Base-by-base conservation (phyloP, 1,140 invertebrate species). In the Lepidurus packardi region DNA sequence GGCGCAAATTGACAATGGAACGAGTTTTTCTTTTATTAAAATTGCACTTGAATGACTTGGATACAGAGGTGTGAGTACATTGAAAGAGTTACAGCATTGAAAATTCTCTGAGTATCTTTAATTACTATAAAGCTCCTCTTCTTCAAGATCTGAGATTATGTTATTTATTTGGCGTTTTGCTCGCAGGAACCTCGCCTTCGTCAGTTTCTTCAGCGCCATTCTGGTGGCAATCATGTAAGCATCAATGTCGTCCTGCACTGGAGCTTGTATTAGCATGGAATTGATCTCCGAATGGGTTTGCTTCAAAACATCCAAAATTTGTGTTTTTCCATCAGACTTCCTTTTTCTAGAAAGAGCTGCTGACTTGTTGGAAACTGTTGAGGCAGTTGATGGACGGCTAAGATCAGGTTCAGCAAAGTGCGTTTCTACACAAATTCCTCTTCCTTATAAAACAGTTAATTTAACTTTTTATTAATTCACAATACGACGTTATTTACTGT, bases 121-220 rank as follows among this genome's bases (percentile, higher is more conserved):
- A 34, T 34, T 34, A 34, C 34, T 34, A 34, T 34, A 34, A 34
- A 34, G 45, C 16, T 10, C 16, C 45, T 47, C 16, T 47, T 47
- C 45, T 16, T 47, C 45, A 47, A 47, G 45, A 47, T 47, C 45
- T 47, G 4, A 47, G 45, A 47, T 47, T 47, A 47, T 47, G 45
- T 47, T 47, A 47, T 47, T 47, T 47, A 47, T 47, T 47, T 47
- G 45, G 45, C 45, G 45, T 47, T 47, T 47, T 47, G 45, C 45
- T 11, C 45, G 45, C 45, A 47, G 45, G 45, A 47, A 47, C 16
- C 45, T 47, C 45, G 45, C 45, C 45, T 47, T 47, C 1, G 45
- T 47, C 45, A 47, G 45, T 47, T 47, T 47, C 45, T 47, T 47
- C 45, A 47, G 45, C 45, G 4, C 45, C 45, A 47, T 47, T 47